Base-by-base conservation (phyloP, 2,888 invertebrate genomes). In the Frankliniella fusca region DNA sequence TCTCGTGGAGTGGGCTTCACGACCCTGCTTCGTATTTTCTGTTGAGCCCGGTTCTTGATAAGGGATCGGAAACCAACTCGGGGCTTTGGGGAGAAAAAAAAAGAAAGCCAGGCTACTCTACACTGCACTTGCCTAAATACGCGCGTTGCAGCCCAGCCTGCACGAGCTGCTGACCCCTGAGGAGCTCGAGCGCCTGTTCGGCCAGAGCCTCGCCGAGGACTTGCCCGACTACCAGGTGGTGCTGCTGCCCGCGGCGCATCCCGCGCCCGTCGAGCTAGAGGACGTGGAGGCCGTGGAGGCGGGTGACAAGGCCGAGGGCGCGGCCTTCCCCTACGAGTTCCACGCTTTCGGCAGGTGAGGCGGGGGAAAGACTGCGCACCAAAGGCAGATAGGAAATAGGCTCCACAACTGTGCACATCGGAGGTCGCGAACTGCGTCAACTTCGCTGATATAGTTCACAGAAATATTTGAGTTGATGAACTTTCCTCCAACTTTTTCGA, bases 151-250 rank as follows among this genome's bases (percentile, higher is more conserved):
- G 2, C 76, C 84, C 86, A 83, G 83, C 61, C 84, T 89, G 23
- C 88, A 89, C 84, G 85, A 88, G 83, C 85, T 86, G 70, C 89
- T 89, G 89, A 88, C 87, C 9, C 85, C 86, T 27, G 86, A 87
- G n/a, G 90, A 90, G 85, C 84, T 89, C 80, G 86, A 86, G n/a
- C 88, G 87, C 84, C 89, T 89, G 86, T 90, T 90, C 84, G 88
- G 88, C 84, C 87, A 87, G 12, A 85, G 84, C 79, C 86, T 86
- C 38, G n/a, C 79, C 83, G 85, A 88, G 86, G 83, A 88, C 85
- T 88, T 89, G 85, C 90, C 88, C 0, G 91, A 92, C 81, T 91
- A 91, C 85, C 92, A 93, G 86, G 89, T 93, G 81, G 90, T 93
- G 84, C 91, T 91, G 86, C 88, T 93, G 83, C 91, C 92, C 10